Conservation (phyloP, 2,797 vertebrate genomes). For the Acrocephalus scirpaceus region DNA sequence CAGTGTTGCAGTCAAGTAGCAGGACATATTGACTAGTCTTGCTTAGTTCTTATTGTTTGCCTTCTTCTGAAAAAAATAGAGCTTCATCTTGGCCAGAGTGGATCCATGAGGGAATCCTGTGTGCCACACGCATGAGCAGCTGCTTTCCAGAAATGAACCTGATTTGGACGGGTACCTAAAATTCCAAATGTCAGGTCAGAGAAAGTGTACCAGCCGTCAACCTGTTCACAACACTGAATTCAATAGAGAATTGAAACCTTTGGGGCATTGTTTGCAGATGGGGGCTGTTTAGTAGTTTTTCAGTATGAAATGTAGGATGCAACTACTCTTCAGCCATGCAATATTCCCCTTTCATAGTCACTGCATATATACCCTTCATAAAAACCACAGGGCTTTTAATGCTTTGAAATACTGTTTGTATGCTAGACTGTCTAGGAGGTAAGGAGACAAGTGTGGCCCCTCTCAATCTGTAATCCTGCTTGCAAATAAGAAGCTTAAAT, state of each 20-base stretch:
- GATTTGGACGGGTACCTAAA: not conserved
- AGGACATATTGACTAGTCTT: not conserved
- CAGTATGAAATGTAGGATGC: not conserved
- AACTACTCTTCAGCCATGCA: not conserved
- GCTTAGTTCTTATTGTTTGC: not conserved
- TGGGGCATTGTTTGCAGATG: not conserved
- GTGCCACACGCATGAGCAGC: not conserved
- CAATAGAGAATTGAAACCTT: not conserved
- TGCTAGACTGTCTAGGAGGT: not conserved
- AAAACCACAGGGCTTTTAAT: not conserved
- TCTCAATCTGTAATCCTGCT: not conserved
- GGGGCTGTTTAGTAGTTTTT: fast-evolving
- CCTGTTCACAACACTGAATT: not conserved
- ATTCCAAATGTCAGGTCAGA: not conserved
- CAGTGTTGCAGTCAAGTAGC: not conserved
- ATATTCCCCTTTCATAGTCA: not conserved
- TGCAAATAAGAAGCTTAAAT: not conserved
- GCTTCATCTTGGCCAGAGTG: not conserved
- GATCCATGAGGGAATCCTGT: not conserved
- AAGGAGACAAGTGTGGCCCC: not conserved
- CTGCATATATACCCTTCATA: not conserved
- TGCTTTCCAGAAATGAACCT: not conserved
- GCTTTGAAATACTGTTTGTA: not conserved
- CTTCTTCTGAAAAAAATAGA: not conserved
- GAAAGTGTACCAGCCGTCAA: not conserved